These are phyloP conservation scores for Hofmannophila pseudospretella DNA, from an alignment of 2,888 invertebrate species.

Conservation along the genomic window DNA sequence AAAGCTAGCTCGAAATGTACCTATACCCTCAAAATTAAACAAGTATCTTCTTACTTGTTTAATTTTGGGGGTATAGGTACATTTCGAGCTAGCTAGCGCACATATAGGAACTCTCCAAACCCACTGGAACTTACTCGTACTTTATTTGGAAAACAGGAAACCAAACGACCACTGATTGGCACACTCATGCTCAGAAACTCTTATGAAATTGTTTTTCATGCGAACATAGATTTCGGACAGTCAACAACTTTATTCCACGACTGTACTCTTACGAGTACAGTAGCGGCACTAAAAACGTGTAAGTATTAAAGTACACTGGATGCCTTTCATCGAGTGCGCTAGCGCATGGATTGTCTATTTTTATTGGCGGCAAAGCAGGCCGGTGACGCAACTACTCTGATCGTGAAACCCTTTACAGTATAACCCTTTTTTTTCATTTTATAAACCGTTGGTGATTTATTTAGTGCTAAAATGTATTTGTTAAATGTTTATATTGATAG, in stretches of 20 bases:
- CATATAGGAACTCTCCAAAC: too few species aligned
- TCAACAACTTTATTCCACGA: not conserved
- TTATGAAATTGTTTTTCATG: too few species aligned
- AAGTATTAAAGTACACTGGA: not conserved
- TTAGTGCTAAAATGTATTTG: not conserved
- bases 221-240: too few species aligned
- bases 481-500: not conserved
- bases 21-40: too few species aligned
- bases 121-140: too few species aligned
- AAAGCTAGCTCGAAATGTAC: too few species aligned
- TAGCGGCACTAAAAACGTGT: not conserved
- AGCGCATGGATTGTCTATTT: conserved; percentile 5
- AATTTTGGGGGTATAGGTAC: too few species aligned
- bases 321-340: not conserved
- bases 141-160: too few species aligned
- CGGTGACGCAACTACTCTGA: conserved; percentile 18
- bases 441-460: conserved; percentile 7
- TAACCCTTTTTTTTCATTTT: conserved; percentile 7
- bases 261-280: not conserved
- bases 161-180: too few species aligned
- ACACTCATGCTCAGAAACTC: too few species aligned
- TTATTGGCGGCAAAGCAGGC: conserved; percentile 17
- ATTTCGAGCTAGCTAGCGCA: too few species aligned
- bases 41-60: too few species aligned
- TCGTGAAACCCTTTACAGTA: conserved; percentile 4